These are phyloP conservation scores for Aradus depressus DNA, from an alignment of 2,888 invertebrate genomes.

Conservation along the genomic window DNA sequence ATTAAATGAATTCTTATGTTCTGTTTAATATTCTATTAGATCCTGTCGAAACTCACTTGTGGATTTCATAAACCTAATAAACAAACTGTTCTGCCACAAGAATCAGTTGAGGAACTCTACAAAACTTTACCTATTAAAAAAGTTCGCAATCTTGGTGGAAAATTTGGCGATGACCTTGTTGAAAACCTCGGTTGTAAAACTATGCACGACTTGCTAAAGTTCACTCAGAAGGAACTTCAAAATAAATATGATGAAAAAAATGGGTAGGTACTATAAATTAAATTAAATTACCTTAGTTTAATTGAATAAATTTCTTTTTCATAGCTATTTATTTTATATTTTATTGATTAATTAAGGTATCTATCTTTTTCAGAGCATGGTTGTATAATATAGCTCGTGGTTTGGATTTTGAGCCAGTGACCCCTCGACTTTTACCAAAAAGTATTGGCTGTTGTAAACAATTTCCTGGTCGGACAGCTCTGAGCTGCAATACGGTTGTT, in stretches of 20 bases:
- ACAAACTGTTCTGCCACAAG: constrained; percentile 78
- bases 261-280: constrained; percentile 48
- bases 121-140: constrained; percentile 59
- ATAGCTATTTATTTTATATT: neutral
- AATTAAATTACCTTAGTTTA: neutral
- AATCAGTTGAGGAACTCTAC: constrained; percentile 53
- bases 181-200: constrained; percentile 60
- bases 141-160: constrained; percentile 85
- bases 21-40: no score
- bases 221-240: constrained; percentile 59
- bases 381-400: constrained; percentile 77
- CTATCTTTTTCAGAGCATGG: constrained; percentile 52
- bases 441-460: constrained; percentile 94
- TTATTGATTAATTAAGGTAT: neutral
- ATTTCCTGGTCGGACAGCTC: constrained; percentile 69
- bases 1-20: constrained; percentile 19
- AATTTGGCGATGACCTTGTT: constrained; percentile 73
- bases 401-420: constrained; percentile 77
- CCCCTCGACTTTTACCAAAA: constrained; percentile 70
- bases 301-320: neutral
- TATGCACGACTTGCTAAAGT: constrained; percentile 67
- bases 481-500: constrained; percentile 53
- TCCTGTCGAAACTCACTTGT: constrained; percentile 85
- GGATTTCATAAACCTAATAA: constrained; percentile 85
- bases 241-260: constrained; percentile 72